Percentiles rank a stretch among this genome's conserved stretches.
These are phyloP conservation scores for Brachyptera putata DNA, from an alignment of 2,888 invertebrate genomes.

Conservation along the genomic window DNA sequence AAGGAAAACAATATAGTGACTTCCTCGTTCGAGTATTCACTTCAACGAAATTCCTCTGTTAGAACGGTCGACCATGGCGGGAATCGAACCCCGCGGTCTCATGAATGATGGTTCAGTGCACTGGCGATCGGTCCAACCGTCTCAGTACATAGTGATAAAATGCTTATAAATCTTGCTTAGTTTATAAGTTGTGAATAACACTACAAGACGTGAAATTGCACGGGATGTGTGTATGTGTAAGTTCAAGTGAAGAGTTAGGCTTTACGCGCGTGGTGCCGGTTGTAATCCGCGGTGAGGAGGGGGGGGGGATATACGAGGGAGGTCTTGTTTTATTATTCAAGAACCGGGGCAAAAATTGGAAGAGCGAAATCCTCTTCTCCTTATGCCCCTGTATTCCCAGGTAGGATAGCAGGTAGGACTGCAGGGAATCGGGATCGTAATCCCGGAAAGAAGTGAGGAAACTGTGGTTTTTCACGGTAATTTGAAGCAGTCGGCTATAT, in stretches of 20 bases:
- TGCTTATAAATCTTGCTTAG: no score
- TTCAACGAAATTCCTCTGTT: no score
- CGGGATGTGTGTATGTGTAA: no score
- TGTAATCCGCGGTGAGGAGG: background rate
- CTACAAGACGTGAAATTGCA: no score
- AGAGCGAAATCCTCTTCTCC: slow-evolving; percentile 32
- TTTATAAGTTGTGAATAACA: no score
- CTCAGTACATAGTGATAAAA: no score
- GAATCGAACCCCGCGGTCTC: no score
- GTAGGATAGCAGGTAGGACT: slow-evolving; percentile 10
- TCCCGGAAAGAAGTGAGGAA: slow-evolving; percentile 32
- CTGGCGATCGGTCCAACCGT: no score
- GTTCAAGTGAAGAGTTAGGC: background rate
- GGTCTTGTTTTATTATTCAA: slow-evolving; percentile 18
- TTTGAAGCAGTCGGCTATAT: background rate
- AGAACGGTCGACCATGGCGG: no score
- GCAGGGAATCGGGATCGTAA: slow-evolving; percentile 22
- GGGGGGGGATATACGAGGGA: background rate
- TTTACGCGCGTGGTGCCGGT: background rate
- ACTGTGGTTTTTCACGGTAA: slow-evolving; percentile 23
- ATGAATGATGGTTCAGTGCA: no score
- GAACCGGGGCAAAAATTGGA: slow-evolving; percentile 22
- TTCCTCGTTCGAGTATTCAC: no score
- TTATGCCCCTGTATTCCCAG: slow-evolving; percentile 29
- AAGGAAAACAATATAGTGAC: no score